These are phyloP conservation scores for Drosophila histrio DNA, from an alignment of 2,888 invertebrate species.

Conservation along the genomic window DNA sequence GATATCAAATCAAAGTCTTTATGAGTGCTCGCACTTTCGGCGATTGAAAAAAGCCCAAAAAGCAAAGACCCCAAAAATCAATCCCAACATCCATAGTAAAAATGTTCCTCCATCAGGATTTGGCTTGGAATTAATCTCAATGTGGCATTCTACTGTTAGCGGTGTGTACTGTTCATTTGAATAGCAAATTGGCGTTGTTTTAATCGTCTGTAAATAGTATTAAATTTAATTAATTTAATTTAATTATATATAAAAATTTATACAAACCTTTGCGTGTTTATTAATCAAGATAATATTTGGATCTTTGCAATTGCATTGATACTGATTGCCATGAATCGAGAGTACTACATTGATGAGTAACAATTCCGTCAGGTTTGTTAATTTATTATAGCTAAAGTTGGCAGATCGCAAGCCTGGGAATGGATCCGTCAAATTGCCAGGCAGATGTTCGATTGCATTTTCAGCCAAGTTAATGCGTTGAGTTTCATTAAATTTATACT, in stretches of 20 bases:
- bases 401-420: fast-evolving
- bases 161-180: neutral
- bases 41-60: too few relatives aligned
- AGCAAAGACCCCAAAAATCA: too few relatives aligned
- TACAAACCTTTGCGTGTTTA: neutral
- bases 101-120: too few relatives aligned
- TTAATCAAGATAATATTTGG: neutral
- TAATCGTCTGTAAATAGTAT: neutral
- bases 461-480: neutral
- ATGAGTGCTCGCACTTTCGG: too few relatives aligned
- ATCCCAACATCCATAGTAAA: too few relatives aligned
- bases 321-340: neutral
- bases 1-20: too few relatives aligned
- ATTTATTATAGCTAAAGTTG: neutral
- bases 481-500: neutral
- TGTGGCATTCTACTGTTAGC: neutral
- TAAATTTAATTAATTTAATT: neutral
- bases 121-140: neutral
- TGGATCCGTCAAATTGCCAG: neutral
- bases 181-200: neutral
- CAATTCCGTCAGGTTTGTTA: neutral
- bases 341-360: neutral
- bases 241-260: neutral
- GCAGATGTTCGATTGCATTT: neutral
- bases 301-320: neutral